Conservation (phyloP, 2,113 vertebrate genomes). For the Notothenia coriiceps region DNA sequence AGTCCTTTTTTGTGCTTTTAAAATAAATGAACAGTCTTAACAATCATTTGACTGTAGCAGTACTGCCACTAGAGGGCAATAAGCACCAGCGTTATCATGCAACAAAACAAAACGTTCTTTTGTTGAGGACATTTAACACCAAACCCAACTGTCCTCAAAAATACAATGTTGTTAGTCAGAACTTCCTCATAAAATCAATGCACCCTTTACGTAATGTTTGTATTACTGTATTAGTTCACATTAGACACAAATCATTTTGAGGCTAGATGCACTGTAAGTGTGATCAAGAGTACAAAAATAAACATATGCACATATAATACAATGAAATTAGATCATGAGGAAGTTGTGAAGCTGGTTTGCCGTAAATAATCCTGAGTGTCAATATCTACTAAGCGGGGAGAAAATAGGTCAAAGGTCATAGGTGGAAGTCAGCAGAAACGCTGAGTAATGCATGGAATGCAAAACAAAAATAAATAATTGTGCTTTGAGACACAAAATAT, state of each 20-base stretch:
- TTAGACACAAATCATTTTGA: slow-evolving; percentile 3
- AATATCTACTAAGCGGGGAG: neutral
- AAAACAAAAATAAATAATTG: neutral
- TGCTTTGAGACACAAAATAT: slow-evolving; percentile 9
- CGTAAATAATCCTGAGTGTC: slow-evolving; percentile 20
- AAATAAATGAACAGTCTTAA: neutral
- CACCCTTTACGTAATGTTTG: neutral
- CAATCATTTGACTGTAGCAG: neutral
- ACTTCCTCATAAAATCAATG: neutral
- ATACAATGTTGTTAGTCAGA: neutral
- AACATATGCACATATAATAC: slow-evolving; percentile 13
- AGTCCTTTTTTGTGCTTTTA: neutral
- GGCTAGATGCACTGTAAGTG: slow-evolving; percentile 12
- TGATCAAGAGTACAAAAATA: slow-evolving; percentile 8
- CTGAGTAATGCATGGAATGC: neutral
- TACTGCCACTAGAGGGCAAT: slow-evolving; percentile 61
- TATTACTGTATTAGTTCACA: neutral
- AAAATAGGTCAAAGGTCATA: neutral
- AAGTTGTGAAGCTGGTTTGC: neutral
- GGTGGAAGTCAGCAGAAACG: neutral
- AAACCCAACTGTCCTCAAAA: slow-evolving; percentile 1
- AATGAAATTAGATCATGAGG: slow-evolving; percentile 14
- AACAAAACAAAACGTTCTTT: neutral
- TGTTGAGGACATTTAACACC: neutral
- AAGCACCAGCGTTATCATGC: slow-evolving; percentile 3